Evolutionary conservation across 1,140 invertebrate genomes (phyloP), one percentile per base, ranked within the genome.

Genomic region (Caenorhabditis latens): DNA sequence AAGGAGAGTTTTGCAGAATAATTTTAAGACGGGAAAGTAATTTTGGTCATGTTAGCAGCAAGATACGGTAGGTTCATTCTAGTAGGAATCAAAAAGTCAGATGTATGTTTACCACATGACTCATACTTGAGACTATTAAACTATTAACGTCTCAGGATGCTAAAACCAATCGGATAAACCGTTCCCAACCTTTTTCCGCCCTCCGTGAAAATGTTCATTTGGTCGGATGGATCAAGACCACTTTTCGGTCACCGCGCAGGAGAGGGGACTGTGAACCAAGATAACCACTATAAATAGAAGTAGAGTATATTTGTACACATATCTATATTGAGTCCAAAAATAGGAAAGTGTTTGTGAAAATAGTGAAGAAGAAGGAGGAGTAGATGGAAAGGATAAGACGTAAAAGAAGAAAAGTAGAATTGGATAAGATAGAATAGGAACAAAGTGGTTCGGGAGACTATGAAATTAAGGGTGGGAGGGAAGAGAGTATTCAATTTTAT

Each of bases 381-480:
- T 40, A 67, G 40, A 21, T 14, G 63, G 13, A 53, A 16, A 53
- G 50, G 50, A 53, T 32, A 32, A 32, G 32, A 32, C 32, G 32
- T 32, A 79, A 24, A 50, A 32, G n/a, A 24, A 50, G 46, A 50
- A 13, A 24, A 19, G 43, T 50, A 50, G 71, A 79, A 79, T 48
- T 79, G 71, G 71, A 79, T 79, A 79, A 79, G 71, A 79, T 79
- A 79, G 71, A 21, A 79, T 50, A 32, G 46, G 71, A 71, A 71
- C 67, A 71, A 71, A 71, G 67, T 71, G 67, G 67, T 46, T 71
- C 67, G 67, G 71, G 71, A 79, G 43, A 50, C 71, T 79, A 79
- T 79, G 71, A 79, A 79, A 50, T 79, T 79, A 79, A 79, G 71
- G 71, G 46, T 48, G 40, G 65, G 65, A 46, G 19, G 16, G n/a